Conservation (phyloP, 2,888 invertebrate genomes). For the Blastobasis lacticolella region DNA sequence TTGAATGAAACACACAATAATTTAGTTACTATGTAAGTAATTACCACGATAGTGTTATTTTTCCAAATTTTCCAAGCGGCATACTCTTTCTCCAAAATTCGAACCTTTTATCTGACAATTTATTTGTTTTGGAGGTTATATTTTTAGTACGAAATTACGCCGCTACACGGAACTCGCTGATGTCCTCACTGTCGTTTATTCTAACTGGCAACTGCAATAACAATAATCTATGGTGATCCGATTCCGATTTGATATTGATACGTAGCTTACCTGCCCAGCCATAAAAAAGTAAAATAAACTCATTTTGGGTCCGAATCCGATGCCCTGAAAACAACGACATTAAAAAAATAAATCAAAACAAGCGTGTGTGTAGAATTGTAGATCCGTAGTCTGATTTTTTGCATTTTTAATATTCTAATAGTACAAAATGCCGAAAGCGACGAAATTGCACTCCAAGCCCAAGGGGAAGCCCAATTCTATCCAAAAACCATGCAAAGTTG, state of each 20-base stretch:
- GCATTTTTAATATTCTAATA: slow-evolving; percentile 1
- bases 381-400: not conserved
- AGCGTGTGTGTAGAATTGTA: slow-evolving; percentile 19
- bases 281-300: too few species aligned
- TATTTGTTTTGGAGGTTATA: slow-evolving; percentile 36
- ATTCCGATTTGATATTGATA: too few species aligned
- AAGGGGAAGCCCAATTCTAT: slow-evolving; percentile 55
- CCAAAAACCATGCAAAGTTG: slow-evolving; percentile 50
- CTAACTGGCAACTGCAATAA: too few species aligned
- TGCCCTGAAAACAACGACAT: not conserved
- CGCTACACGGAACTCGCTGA: slow-evolving; percentile 12
- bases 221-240: too few species aligned
- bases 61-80: slow-evolving; percentile 71
- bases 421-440: slow-evolving; percentile 55
- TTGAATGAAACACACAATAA: slow-evolving; percentile 20
- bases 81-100: slow-evolving; percentile 51
- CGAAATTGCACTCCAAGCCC: slow-evolving; percentile 57
- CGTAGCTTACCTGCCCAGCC: too few species aligned
- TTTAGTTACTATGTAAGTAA: slow-evolving; percentile 37
- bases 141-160: slow-evolving; percentile 24
- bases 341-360: slow-evolving; percentile 28
- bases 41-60: slow-evolving; percentile 70
- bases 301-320: too few species aligned
- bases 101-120: slow-evolving; percentile 12
- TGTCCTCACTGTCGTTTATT: too few species aligned